Conservation (phyloP, 2,113 vertebrate genomes). For the Grallaria varia region DNA sequence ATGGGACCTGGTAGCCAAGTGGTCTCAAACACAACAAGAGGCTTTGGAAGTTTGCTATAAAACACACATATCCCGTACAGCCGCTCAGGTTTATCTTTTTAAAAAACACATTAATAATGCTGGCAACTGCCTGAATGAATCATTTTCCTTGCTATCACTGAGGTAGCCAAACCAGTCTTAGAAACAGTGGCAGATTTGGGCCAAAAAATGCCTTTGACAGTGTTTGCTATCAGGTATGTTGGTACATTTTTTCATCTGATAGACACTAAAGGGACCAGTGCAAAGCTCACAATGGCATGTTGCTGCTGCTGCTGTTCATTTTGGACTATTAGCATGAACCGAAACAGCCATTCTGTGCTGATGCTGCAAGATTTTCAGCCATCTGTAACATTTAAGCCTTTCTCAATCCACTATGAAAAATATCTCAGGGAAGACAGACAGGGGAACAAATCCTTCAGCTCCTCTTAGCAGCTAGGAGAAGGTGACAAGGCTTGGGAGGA, state of each 20-base stretch:
- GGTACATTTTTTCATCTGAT: neutral
- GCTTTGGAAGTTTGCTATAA: neutral
- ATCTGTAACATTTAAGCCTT: constrained; percentile 13
- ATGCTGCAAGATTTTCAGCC: neutral
- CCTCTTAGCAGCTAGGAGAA: neutral
- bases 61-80: neutral
- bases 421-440: neutral
- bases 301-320: neutral
- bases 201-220: neutral
- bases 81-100: neutral
- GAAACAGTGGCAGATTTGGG: neutral
- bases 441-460: neutral
- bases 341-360: neutral
- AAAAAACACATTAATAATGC: neutral
- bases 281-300: neutral
- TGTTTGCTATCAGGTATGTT: neutral
- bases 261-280: neutral
- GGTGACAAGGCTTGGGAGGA: neutral
- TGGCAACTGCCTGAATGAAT: neutral
- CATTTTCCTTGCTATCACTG: neutral
- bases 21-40: neutral
- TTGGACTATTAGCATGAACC: neutral
- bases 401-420: neutral
- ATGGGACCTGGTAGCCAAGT: neutral
- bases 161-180: neutral